A percentile compares a stretch with the other conserved stretches of the same genome.
Conservation (phyloP, 1,140 invertebrate species). For the Heliconius hewitsoni region DNA sequence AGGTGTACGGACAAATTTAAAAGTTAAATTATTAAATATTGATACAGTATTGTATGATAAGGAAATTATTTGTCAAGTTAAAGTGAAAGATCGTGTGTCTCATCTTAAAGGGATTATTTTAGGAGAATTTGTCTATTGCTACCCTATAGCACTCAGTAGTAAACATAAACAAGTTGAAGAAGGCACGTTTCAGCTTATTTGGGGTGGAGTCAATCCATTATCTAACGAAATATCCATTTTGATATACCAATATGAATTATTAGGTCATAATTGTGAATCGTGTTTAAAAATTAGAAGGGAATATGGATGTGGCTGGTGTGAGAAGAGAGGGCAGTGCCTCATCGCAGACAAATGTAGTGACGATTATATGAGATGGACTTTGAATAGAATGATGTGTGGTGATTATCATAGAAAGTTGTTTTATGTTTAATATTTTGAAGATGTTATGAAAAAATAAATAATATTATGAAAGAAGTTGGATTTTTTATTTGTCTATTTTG, state of each 20-base stretch:
- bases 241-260: constrained; percentile 45
- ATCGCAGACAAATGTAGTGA: constrained; percentile 44
- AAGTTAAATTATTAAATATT: constrained; percentile 45
- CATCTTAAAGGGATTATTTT: constrained; percentile 48
- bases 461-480: too few relatives aligned
- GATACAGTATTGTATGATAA: constrained; percentile 49
- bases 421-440: not conserved
- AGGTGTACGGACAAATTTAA: constrained; percentile 43
- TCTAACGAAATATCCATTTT: constrained; percentile 39
- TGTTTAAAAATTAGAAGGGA: constrained; percentile 43
- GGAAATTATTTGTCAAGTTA: constrained; percentile 51
- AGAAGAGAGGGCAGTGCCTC: constrained; percentile 39
- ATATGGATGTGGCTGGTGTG: constrained; percentile 56
- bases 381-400: constrained; percentile 45
- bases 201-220: constrained; percentile 48
- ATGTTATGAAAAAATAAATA: too few relatives aligned
- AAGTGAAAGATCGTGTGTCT: constrained; percentile 41
- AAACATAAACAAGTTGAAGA: constrained; percentile 25
- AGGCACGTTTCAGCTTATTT: constrained; percentile 47
- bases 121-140: constrained; percentile 46
- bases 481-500: too few relatives aligned
- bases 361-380: constrained; percentile 45
- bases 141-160: constrained; percentile 40
- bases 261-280: constrained; percentile 35
- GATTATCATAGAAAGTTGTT: not conserved